Base-by-base conservation (phyloP, 1,140 invertebrate genomes). In the Sminthurides bifidus region DNA sequence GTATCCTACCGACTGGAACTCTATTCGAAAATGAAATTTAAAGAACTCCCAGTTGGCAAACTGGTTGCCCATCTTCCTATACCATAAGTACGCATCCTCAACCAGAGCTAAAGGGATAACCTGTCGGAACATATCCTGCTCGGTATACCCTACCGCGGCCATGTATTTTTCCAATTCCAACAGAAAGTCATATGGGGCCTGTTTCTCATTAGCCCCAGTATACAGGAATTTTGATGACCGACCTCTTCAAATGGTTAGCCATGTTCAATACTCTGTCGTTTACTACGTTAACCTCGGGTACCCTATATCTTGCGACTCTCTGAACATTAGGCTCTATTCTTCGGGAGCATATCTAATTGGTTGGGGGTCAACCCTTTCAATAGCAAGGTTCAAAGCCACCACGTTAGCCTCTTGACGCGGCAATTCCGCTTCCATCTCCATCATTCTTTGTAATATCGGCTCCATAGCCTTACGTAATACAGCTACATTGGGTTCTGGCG, bases 161-260 rank as follows among this genome's bases (percentile, higher is more conserved):
- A 44, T 15, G 17, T 55, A 60, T 33, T 60, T 60, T 23, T 52
- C 37, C 4, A 60, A 23, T 45, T 60, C 54, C 14, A 56, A 27
- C 23, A 60, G 21, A 45, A 56, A 60, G 23, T 60, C 58, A 40
- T 35, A 60, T 0, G 58, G 46, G 0, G 58, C 55, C 23, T 52
- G 52, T 5, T 26, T 2, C 12, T 60, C 58, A n/a, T 14, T 3
- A 0, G 52, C 46, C 0, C 58, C 58, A 10, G 19, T 45, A 60
- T 4, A 19, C 52, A 3, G 58, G 58, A 31, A 59, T 59, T 14
- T 24, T 26, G 0, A 59, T 30, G 15, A 54, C 51, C 2, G 30
- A 37, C 12, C 41, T 46, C 17, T 59, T 59, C 26, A 59, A 29
- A 31, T 59, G 57, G 1, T 53, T n/a, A 8, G 44, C n/a, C n/a